Conservation (phyloP, 2,113 vertebrate genomes). For the Macquaria ambigua region DNA sequence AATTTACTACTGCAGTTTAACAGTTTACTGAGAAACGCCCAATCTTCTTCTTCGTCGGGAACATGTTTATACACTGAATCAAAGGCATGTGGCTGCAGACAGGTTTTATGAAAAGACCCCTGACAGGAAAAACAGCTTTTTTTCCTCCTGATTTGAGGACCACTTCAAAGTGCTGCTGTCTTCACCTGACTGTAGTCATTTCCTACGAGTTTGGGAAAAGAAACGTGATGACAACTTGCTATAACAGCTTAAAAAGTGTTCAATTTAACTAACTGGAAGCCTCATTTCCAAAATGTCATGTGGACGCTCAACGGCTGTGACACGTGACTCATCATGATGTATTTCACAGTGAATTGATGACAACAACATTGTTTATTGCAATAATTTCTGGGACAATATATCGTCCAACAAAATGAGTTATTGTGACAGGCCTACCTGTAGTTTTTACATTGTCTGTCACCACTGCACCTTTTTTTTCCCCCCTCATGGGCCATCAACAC, state of each 20-base stretch:
- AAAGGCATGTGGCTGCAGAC: constrained; percentile 25
- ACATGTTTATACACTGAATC: constrained; percentile 28
- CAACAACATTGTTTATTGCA: too few relatives aligned
- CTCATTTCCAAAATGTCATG: background rate
- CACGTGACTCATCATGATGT: background rate
- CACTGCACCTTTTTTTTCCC: background rate
- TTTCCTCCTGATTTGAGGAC: background rate
- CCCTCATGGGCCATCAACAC: background rate
- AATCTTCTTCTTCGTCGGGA: constrained; percentile 14
- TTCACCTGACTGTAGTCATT: background rate
- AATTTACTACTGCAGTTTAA: constrained; percentile 60
- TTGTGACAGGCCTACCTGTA: background rate
- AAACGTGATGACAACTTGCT: background rate
- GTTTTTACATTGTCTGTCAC: background rate
- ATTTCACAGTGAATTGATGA: background rate
- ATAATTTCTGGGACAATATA: too few relatives aligned
- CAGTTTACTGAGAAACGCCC: constrained; percentile 58
- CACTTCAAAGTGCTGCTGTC: background rate
- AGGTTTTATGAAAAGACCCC: background rate
- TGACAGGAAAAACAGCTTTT: accelerated
- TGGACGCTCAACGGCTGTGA: too few relatives aligned
- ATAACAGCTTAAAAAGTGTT: background rate
- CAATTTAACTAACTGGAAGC: background rate
- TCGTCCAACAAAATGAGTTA: too few relatives aligned
- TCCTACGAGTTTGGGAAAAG: background rate